phyloP scores from a whole-genome alignment of 1,140 invertebrate genomes.

The Temnothorax longispinosus region DNA sequence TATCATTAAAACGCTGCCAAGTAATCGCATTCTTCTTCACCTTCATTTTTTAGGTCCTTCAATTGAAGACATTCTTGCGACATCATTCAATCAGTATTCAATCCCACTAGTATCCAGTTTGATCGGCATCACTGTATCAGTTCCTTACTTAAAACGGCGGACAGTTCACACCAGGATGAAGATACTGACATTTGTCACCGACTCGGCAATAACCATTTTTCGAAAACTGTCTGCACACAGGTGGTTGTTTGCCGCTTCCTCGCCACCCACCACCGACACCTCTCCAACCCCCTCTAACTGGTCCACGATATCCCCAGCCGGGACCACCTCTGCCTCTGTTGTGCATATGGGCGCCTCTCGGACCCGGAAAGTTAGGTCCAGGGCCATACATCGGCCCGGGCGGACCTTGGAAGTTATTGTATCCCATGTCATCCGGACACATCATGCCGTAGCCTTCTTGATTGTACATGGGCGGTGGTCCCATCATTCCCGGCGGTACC shows the following conservation, averaged over 20 bases:
- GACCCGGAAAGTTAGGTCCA: conserved; percentile 83
- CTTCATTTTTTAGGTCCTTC: background rate
- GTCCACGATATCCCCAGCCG: conserved; percentile 80
- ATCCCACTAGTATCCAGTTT: background rate
- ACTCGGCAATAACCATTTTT: conserved; percentile 91
- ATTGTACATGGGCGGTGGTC: conserved; percentile 86
- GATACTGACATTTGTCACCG: conserved; percentile 91
- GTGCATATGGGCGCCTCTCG: conserved; percentile 85
- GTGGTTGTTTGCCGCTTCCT: conserved; percentile 84
- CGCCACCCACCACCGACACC: conserved; percentile 84
- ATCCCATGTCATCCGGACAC: conserved; percentile 81
- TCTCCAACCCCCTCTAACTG: conserved; percentile 83
- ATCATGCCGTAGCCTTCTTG: conserved; percentile 81
- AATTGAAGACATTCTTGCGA: conserved; percentile 1
- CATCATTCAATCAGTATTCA: background rate
- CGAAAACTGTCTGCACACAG: conserved; percentile 91
- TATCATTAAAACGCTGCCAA: background rate
- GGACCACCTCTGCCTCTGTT: conserved; percentile 84
- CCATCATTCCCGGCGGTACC: conserved; percentile 81
- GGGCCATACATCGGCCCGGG: conserved; percentile 78
- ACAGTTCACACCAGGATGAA: conserved; percentile 91
- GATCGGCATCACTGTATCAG: background rate
- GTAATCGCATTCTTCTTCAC: background rate
- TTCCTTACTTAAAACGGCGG: conserved; percentile 81
- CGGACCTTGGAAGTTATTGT: conserved; percentile 81